These are phyloP conservation scores for Thymallus thymallus DNA, from an alignment of 2,113 vertebrate genomes.

Conservation along the genomic window DNA sequence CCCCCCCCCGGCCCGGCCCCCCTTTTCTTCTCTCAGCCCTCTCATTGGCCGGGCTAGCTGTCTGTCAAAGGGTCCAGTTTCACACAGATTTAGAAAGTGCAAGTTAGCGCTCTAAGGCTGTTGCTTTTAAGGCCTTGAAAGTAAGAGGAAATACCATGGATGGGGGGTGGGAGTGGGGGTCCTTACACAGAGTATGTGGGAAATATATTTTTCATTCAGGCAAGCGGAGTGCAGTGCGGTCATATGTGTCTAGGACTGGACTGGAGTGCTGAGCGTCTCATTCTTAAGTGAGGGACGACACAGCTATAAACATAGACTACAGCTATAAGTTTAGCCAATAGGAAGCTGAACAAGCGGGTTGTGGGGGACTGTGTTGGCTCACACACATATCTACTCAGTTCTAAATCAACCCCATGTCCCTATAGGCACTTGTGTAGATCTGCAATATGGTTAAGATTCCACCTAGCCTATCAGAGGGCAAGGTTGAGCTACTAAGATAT, in stretches of 20 bases:
- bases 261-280: not conserved
- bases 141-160: constrained; percentile 33
- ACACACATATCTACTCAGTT: too few relatives aligned
- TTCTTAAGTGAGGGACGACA: not conserved
- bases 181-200: constrained; percentile 1
- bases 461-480: too few relatives aligned
- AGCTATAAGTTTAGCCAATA: not conserved
- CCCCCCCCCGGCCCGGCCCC: not conserved
- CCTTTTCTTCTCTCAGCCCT: constrained; percentile 43
- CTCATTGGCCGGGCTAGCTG: constrained; percentile 38
- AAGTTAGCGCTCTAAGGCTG: constrained; percentile 52
- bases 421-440: too few relatives aligned
- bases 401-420: too few relatives aligned
- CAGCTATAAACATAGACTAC: not conserved
- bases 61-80: constrained; percentile 68
- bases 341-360: not conserved
- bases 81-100: constrained; percentile 69
- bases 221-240: constrained; percentile 6
- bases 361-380: too few relatives aligned
- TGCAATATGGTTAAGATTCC: too few relatives aligned
- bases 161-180: not conserved
- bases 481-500: too few relatives aligned
- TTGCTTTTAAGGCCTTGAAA: constrained; percentile 57
- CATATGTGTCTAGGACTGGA: constrained; percentile 1
- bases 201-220: constrained; percentile 25